phyloP scores from a whole-genome alignment of 2,113 vertebrate species.

The Pelodiscus sinensis region DNA sequence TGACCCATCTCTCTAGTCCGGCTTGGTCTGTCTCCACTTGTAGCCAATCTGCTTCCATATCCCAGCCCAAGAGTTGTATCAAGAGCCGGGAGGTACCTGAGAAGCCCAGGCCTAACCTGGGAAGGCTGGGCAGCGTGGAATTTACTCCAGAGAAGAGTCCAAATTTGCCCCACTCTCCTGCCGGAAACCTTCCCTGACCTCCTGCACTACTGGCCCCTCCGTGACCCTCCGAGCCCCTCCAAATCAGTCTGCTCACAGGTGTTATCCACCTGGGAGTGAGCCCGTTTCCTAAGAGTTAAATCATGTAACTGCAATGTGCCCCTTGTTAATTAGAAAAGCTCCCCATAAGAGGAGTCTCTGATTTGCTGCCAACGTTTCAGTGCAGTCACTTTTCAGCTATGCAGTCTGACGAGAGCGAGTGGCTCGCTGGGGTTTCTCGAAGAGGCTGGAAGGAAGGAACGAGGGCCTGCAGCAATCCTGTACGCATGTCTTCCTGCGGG shows the following conservation, averaged over 20 bases:
- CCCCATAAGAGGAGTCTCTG: background rate
- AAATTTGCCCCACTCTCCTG: background rate
- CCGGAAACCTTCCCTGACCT: background rate
- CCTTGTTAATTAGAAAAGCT: conserved; percentile 11
- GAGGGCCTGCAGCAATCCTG: background rate
- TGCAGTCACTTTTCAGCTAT: conserved; percentile 11
- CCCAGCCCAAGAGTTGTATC: background rate
- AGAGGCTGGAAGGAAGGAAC: background rate
- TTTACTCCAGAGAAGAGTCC: background rate
- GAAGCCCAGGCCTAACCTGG: background rate
- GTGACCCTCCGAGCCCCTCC: background rate
- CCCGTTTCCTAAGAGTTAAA: background rate
- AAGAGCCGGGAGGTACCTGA: background rate
- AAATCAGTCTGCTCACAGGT: background rate
- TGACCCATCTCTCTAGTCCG: background rate
- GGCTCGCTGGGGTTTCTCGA: background rate
- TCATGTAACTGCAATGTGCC: accelerated
- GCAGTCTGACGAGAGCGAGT: background rate
- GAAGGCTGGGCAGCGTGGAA: background rate
- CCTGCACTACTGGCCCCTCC: background rate
- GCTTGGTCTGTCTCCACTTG: background rate
- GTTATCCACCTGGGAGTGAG: background rate
- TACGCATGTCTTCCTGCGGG: too few species aligned
- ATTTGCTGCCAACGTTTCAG: conserved; percentile 15
- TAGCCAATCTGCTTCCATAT: background rate